phyloP scores from a whole-genome alignment of 1,140 invertebrate genomes.

The Drosophila kepulauana region DNA sequence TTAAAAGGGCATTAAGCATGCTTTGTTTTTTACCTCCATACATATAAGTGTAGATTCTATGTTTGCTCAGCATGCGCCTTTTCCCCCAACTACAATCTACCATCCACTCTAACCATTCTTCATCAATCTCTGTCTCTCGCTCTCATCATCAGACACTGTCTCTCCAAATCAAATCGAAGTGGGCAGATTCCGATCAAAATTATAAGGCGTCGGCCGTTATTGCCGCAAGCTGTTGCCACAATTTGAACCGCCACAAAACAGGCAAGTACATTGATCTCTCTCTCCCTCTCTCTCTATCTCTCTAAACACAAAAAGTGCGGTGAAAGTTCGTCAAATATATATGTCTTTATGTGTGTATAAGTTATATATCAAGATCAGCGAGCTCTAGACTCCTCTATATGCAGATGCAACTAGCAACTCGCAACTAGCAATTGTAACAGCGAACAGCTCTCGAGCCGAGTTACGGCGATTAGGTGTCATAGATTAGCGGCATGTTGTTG shows the following conservation, averaged over 20 bases:
- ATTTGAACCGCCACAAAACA: constrained; percentile 23
- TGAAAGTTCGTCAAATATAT: constrained; percentile 51
- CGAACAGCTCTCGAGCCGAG: neutral
- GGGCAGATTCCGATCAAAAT: constrained; percentile 53
- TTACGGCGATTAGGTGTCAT: constrained; percentile 57
- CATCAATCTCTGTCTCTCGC: constrained; percentile 4
- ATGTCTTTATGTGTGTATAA: constrained; percentile 8
- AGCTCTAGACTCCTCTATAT: constrained; percentile 9
- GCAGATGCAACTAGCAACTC: constrained; percentile 16
- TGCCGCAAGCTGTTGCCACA: constrained; percentile 36
- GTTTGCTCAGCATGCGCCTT: constrained; percentile 25
- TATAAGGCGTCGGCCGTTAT: constrained; percentile 52
- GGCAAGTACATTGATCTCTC: constrained; percentile 57
- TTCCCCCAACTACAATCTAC: neutral
- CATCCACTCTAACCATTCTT: neutral
- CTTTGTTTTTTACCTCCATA: constrained; percentile 66
- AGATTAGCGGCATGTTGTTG: constrained; percentile 44
- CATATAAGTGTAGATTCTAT: constrained; percentile 38
- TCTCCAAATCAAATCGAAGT: constrained; percentile 24
- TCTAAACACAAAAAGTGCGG: constrained; percentile 26
- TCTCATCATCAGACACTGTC: neutral
- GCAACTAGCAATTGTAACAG: neutral
- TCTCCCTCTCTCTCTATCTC: constrained; percentile 12
- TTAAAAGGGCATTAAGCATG: constrained; percentile 81
- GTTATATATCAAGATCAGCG: constrained; percentile 12